Evolutionary conservation across 92 coral and sea anemone species (phyloP), one percentile per base, ranked within the genome.

Genomic region (Anthopleura xanthogrammica): DNA sequence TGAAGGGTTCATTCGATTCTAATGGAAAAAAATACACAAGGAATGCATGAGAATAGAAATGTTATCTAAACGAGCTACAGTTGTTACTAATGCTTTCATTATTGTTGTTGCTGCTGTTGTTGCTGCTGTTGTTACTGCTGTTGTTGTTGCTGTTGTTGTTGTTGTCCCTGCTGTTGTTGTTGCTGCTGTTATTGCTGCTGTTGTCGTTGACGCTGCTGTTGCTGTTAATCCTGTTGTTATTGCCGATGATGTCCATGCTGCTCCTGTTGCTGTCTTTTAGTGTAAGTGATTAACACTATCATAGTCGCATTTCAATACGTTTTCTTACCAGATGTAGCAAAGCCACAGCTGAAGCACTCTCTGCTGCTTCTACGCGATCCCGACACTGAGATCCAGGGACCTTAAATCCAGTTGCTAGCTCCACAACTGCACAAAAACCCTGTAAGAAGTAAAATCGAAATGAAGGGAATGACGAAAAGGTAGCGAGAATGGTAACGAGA

Each of bases 331-430:
- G n/a, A 16, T 91, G 90, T 42, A 86, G 84, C 48, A 96, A 77
- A 2, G 99, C 98, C 24, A 90, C 86, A 56, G 94, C 90, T 23
- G 96, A 85, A n/a, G 99, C 99, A 79, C 96, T 96, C 60, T 96
- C 93, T 2, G 89, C 79, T 16, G 99, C 95, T 50, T 94, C 98
- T 20, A 54, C 82, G 22, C 86, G 89, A 77, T 91, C 91, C 36
- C 82, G 42, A 77, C 97, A 91, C 22, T 43, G 85, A 12, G 90
- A 71, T 5, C 97, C 97, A 12, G 79, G 14, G 57, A 83, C 87
- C 78, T 92, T 93, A 16, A 91, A 72, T 20, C 95, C 95, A 64
- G 89, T 87, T 65, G 93, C 93, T 57, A 93, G 75, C 78, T 89
- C 89, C 20, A 93, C 95, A 11, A 84, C 57, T 12, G 95, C 93